Evolutionary conservation across 2,888 invertebrate species (phyloP).

Genomic region (Plebejus melissa): DNA sequence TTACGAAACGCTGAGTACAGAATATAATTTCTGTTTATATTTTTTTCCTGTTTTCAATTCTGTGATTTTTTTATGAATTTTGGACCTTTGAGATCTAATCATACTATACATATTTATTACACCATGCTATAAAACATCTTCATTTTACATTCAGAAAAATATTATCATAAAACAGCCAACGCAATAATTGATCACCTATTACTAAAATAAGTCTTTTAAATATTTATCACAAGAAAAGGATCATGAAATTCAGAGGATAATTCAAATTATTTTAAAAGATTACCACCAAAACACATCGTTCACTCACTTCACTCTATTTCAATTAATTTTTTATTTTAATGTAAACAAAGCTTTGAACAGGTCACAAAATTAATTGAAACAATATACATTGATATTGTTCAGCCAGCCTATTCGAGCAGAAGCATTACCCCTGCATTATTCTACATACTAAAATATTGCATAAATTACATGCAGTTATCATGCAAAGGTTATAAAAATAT

Average conservation of each 20-base stretch:
- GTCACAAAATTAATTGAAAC: too few species aligned
- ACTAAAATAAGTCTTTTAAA: too few species aligned
- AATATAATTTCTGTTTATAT: neutral
- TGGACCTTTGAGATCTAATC: constrained; percentile 8
- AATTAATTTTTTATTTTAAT: too few species aligned
- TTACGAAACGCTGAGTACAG: neutral
- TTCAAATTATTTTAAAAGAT: neutral
- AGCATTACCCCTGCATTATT: neutral
- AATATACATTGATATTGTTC: neutral
- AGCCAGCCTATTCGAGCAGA: neutral
- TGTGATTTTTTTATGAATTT: neutral
- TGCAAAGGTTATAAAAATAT: neutral
- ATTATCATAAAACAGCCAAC: neutral
- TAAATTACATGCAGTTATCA: neutral
- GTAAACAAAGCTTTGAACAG: too few species aligned
- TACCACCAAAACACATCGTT: neutral
- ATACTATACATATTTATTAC: neutral
- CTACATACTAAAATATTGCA: neutral
- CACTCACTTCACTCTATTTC: too few species aligned
- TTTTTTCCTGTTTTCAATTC: neutral
- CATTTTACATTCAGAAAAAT: neutral
- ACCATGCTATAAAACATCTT: neutral
- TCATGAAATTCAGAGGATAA: neutral
- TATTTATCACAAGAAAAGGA: too few species aligned
- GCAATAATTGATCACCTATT: too few species aligned